Evolutionary conservation across 1,140 invertebrate species (phyloP), one percentile per base, ranked within the genome.

Genomic region (Teleopsis dalmanni): DNA sequence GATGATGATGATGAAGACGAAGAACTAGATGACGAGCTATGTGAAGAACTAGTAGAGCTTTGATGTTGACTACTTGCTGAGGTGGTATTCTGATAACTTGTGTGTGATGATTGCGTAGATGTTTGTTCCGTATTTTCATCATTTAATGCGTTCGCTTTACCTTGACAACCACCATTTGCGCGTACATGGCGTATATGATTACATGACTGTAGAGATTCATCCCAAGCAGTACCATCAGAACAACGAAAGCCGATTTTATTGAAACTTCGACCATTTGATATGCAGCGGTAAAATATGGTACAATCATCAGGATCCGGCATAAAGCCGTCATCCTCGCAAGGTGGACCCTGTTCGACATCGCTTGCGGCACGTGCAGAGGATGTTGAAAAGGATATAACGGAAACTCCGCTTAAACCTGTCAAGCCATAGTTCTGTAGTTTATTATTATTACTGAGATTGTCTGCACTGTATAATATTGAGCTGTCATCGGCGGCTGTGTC

Each of bases 201-300:
- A 64, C 85, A 88, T 9, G 74, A 75, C 66, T 78, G 69, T 40
- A 75, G 62, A 5, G 76, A 64, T 42, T 79, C 75, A 71, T 88
- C 84, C 82, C 83, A 88, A 49, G 85, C 78, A 8, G 85, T 88
- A 50, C 81, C 79, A 35, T 75, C 72, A 16, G 78, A 81, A 60
- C 85, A 88, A 10, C 73, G 74, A 69, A 83, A 88, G 56, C 84
- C 78, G 56, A 82, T 81, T 62, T 75, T 78, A 42, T 71, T 77
- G 52, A 76, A 84, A 45, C 74, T 77, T 14, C 73, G 63, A 11
- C 77, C 77, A 51, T 80, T 75, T 46, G 75, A 74, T 16, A 88
- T 81, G 70, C 87, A 89, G 68, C 85, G 78, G 59, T 87, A 87
- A 64, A 88, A 89, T 65, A 84, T 85, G 50, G 72, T 78, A 59